phyloP scores from a whole-genome alignment of 2,888 invertebrate species.

The Xanthorhoe spadicearia region DNA sequence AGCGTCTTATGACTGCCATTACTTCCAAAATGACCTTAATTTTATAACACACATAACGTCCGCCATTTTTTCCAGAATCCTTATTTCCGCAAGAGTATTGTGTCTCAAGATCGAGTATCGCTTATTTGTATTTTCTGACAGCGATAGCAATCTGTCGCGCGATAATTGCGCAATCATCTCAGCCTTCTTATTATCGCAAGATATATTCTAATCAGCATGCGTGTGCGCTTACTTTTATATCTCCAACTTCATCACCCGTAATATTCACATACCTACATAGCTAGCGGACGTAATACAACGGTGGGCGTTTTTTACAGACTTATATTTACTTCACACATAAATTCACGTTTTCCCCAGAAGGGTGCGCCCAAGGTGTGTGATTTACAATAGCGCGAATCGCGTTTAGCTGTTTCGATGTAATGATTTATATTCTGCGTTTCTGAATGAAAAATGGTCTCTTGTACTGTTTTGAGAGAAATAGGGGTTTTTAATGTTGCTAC shows the following conservation, averaged over 20 bases:
- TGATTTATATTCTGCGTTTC: slow-evolving; percentile 34
- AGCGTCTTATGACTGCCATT: not conserved
- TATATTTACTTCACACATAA: slow-evolving; percentile 31
- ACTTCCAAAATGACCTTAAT: not conserved
- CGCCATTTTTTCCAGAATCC: too few relatives aligned
- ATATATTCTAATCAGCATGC: too few relatives aligned
- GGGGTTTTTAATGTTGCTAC: not conserved
- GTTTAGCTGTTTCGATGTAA: slow-evolving; percentile 49
- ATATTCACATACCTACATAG: too few relatives aligned
- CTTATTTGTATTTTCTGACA: too few relatives aligned
- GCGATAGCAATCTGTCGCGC: too few relatives aligned
- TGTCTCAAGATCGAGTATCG: too few relatives aligned
- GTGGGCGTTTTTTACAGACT: not conserved
- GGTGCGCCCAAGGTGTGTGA: slow-evolving; percentile 50
- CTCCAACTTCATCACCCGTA: too few relatives aligned
- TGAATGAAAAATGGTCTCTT: slow-evolving; percentile 15
- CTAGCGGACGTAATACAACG: not conserved
- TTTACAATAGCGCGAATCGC: slow-evolving; percentile 54
- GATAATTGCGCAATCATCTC: too few relatives aligned
- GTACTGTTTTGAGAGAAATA: not conserved
- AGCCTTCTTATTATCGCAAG: too few relatives aligned
- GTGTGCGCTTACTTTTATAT: too few relatives aligned
- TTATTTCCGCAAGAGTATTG: too few relatives aligned
- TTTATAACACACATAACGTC: too few relatives aligned
- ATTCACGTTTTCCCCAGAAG: slow-evolving; percentile 30